phyloP scores from a whole-genome alignment of 2,797 vertebrate genomes.

The Ciconia nigra region DNA sequence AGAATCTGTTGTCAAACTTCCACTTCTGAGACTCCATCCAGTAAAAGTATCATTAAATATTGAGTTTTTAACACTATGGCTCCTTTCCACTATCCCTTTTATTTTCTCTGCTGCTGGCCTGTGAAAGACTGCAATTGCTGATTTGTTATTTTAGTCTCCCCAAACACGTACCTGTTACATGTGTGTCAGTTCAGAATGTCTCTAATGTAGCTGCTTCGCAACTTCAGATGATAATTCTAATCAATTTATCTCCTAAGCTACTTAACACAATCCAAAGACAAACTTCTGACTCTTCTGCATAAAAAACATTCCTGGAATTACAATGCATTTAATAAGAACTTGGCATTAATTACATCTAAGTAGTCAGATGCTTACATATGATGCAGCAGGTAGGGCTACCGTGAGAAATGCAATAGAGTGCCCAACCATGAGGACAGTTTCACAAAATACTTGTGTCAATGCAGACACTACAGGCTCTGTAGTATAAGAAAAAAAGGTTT shows the following conservation, averaged over 20 bases:
- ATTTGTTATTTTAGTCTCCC: background rate
- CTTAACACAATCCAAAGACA: background rate
- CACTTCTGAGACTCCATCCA: background rate
- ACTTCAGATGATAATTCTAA: background rate
- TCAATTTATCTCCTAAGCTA: background rate
- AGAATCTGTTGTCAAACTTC: background rate
- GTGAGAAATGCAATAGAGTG: fast-evolving
- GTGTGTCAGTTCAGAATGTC: background rate
- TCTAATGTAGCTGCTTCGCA: background rate
- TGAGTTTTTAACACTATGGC: background rate
- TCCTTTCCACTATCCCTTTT: background rate
- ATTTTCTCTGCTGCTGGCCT: background rate
- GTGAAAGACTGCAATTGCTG: background rate
- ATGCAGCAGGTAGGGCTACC: fast-evolving
- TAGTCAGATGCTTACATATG: background rate
- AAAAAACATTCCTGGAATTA: background rate
- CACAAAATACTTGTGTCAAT: background rate
- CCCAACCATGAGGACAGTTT: background rate
- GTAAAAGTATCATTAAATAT: background rate
- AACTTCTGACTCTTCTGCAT: background rate
- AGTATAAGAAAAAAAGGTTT: background rate
- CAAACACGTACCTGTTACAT: background rate
- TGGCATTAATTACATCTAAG: background rate
- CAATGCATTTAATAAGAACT: background rate
- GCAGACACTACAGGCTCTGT: background rate